Base-by-base conservation (phyloP, 1,140 invertebrate species). In the Theocolax elegans region DNA sequence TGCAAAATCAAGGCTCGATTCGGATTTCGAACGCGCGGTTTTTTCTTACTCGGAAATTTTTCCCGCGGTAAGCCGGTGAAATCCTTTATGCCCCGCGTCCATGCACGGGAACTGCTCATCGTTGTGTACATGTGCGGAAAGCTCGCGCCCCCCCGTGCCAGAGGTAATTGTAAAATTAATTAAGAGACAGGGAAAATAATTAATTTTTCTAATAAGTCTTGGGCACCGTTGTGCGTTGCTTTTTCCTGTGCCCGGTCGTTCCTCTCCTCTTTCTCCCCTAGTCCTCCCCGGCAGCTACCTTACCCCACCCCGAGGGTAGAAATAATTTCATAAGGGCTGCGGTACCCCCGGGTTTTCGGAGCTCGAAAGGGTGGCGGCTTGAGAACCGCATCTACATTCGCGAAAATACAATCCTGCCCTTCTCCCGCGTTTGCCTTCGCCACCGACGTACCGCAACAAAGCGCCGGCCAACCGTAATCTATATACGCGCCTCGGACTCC, bases 121-220 rank as follows among this genome's bases (percentile, higher is more conserved):
- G n/a, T n/a, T 29, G 13, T 19, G 42, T 48, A 49, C 42, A 23
- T 21, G 27, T 17, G 23, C 1, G 19, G 19, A 17, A 21, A 49
- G 46, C 19, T 2, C 8, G 19, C 46, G 19, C 21, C 6, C 46
- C n/a, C 46, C n/a, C n/a, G n/a, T n/a, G n/a, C n/a, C n/a, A n/a
- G n/a, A 79, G 78, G 54, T 80, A 84, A 84, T 84, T 83, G 81
- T 81, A 83, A 83, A 85, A 84, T 84, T 85, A 85, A 85, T 84
- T 83, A 85, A 84, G 81, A 84, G 83, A 79, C 81, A 74, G 79
- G 77, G 75, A 78, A 83, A 83, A 84, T 85, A 84, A 85, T 85
- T 85, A 85, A 85, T 85, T 85, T 85, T 85, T 85, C 84, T 83
- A 83, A 85, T 85, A 85, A 85, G 82, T 85, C 79, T 82, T 72